Evolutionary conservation across 2,888 invertebrate species (phyloP), one percentile per base, ranked within the genome.

Genomic region (Brassicogethes aeneus): DNA sequence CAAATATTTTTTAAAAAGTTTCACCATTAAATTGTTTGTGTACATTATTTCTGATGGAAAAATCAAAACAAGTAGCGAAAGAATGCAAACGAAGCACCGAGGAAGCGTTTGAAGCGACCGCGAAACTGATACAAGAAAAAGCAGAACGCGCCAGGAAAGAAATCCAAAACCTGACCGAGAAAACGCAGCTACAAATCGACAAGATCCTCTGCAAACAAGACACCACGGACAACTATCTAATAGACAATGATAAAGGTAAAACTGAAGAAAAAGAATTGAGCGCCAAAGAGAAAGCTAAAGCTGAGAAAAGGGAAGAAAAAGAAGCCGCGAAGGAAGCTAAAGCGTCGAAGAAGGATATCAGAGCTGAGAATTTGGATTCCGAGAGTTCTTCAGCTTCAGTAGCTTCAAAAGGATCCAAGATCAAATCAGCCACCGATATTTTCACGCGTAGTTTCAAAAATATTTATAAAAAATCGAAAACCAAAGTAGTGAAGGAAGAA

Each of bases 1-100:
- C 23, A 23, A 5, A 23, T 23, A 7, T 43, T 42, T n/a, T n/a
- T n/a, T n/a, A n/a, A n/a, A n/a, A n/a, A n/a, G n/a, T n/a, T n/a
- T n/a, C n/a, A n/a, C n/a, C 48, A 50, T 52, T 50, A 51, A 50
- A 50, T 50, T 49, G 43, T 46, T 15, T 43, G 14, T 36, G 10
- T 35, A 17, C 33, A 36, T 34, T n/a, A 23, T 7, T 23, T 23
- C 23, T 23, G 23, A 23, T 23, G 23, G 23, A 23, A 23, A 23
- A 23, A 23, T 7, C 23, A 5, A 23, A 23, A 23, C 5, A 23
- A 23, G 23, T 10, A 23, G 23, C 10, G 5, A 10, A 23, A 23
- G 23, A 23, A 23, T 23, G 23, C 23, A 23, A 23, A 23, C 5
- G 10, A 5, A 23, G 5, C 23, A 10, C 23, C 5, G 23, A 23